Conservation (phyloP, 2,888 invertebrate genomes). For the Drosophila barbarae region DNA sequence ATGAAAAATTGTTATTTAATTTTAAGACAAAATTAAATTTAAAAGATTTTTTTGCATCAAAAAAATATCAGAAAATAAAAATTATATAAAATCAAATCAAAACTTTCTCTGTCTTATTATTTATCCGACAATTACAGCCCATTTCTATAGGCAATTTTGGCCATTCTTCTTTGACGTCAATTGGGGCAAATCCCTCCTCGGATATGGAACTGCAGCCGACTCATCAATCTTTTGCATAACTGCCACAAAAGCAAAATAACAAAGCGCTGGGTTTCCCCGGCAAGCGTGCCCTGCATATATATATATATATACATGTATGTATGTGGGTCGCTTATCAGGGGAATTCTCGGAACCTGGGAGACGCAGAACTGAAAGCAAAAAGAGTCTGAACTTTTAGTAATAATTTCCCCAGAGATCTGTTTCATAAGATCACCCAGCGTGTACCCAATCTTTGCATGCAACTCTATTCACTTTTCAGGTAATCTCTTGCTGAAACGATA, state of each 20-base stretch:
- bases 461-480: background rate
- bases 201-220: constrained; percentile 22
- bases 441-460: background rate
- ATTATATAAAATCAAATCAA: constrained; percentile 10
- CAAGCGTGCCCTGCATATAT: constrained; percentile 10
- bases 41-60: constrained; percentile 49
- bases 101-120: constrained; percentile 34
- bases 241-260: constrained; percentile 11
- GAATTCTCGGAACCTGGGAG: constrained; percentile 27
- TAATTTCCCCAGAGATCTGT: background rate
- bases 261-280: constrained; percentile 27
- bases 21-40: constrained; percentile 51
- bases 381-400: background rate
- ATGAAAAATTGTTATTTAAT: constrained; percentile 57
- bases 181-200: constrained; percentile 29
- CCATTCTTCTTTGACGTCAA: constrained; percentile 42
- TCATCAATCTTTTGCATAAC: constrained; percentile 23
- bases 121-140: constrained; percentile 40
- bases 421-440: background rate
- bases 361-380: background rate
- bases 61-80: constrained; percentile 23
- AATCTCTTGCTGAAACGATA: constrained; percentile 4
- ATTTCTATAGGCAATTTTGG: constrained; percentile 25
- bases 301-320: background rate
- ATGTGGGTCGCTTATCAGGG: constrained; percentile 27